These are phyloP conservation scores for Tetramorium bicarinatum DNA, from an alignment of 2,888 invertebrate species.

Conservation along the genomic window DNA sequence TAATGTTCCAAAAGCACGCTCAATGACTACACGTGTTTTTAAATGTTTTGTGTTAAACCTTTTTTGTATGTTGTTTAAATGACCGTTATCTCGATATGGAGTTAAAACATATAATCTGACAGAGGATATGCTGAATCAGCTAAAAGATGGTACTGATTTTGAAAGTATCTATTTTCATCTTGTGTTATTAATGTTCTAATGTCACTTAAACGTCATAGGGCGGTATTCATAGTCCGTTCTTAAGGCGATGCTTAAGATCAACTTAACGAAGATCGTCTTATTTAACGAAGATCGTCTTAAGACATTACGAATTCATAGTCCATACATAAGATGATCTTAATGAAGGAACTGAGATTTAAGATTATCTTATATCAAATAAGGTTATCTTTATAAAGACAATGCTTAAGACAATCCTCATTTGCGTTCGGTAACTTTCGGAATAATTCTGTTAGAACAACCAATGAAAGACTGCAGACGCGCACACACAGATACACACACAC, in stretches of 20 bases:
- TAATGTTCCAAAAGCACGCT: no score
- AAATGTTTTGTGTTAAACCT: no score
- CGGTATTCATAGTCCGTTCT: conserved; percentile 1
- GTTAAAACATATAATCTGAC: no score
- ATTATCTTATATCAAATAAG: neutral
- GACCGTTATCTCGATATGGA: no score
- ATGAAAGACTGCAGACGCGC: neutral
- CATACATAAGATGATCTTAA: neutral
- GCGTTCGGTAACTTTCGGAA: neutral
- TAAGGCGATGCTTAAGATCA: neutral
- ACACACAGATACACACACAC: no score
- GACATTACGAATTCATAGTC: neutral
- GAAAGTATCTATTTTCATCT: no score
- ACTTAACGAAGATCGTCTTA: neutral
- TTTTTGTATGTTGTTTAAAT: no score
- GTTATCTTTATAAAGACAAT: neutral
- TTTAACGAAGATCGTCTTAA: neutral
- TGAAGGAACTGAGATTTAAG: neutral
- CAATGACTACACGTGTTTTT: no score
- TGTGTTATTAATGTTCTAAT: no score
- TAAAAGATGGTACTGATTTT: no score
- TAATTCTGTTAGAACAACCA: conserved; percentile 7
- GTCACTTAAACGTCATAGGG: no score
- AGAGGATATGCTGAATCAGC: no score
- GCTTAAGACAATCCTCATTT: neutral